Conservation (phyloP, 2,113 vertebrate genomes). For the Polypterus senegalus region DNA sequence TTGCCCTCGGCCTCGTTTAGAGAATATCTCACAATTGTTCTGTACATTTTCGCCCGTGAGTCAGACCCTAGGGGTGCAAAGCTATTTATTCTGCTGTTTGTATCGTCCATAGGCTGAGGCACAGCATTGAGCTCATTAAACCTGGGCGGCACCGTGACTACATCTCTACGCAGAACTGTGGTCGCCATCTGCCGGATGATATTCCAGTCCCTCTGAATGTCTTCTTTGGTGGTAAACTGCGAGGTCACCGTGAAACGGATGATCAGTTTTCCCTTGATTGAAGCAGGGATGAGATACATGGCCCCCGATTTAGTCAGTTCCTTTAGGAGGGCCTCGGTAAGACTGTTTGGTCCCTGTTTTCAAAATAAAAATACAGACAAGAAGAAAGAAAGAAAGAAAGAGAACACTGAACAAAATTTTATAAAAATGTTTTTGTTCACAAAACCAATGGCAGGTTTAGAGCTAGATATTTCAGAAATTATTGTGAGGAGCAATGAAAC, state of each 20-base stretch:
- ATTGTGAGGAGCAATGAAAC: too few relatives aligned
- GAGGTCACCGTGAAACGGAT: constrained; percentile 89
- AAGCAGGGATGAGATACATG: constrained; percentile 83
- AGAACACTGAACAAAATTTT: too few relatives aligned
- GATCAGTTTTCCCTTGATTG: constrained; percentile 67
- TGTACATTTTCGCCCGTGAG: neutral
- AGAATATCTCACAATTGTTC: constrained; percentile 1
- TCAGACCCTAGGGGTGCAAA: neutral
- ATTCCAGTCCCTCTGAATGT: constrained; percentile 77
- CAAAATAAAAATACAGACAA: neutral
- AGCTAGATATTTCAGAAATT: too few relatives aligned
- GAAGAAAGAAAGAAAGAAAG: too few relatives aligned
- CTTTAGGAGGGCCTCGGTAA: constrained; percentile 75
- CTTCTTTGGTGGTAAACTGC: constrained; percentile 75
- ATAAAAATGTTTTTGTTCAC: too few relatives aligned
- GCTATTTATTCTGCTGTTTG: neutral
- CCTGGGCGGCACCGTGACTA: constrained; percentile 20
- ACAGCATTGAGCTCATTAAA: neutral
- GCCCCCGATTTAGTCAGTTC: constrained; percentile 65
- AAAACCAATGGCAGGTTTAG: too few relatives aligned
- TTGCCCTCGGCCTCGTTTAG: constrained; percentile 23
- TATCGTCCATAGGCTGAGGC: neutral
- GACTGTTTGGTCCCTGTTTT: constrained; percentile 68
- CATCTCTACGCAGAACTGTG: constrained; percentile 37
- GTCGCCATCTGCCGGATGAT: constrained; percentile 61